phyloP scores from a whole-genome alignment of 2,888 invertebrate genomes.

The Tillus elongatus region DNA sequence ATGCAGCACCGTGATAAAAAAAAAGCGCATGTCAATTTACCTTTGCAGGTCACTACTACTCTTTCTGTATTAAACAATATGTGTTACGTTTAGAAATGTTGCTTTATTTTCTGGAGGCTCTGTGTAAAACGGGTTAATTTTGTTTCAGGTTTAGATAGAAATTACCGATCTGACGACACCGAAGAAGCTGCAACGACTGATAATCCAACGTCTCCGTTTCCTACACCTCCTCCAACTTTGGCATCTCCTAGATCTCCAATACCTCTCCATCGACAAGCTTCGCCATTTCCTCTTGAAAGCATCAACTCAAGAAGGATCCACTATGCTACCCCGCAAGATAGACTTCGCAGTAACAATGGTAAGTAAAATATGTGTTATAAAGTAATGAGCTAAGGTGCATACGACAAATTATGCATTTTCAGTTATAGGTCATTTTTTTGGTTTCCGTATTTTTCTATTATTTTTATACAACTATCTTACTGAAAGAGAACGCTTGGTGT shows the following conservation, averaged over 20 bases:
- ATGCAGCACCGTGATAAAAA: too few relatives aligned
- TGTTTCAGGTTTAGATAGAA: conserved; percentile 56
- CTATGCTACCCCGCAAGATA: conserved; percentile 43
- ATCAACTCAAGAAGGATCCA: conserved; percentile 52
- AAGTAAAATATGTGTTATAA: conserved; percentile 21
- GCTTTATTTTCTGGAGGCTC: too few relatives aligned
- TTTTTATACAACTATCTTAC: too few relatives aligned
- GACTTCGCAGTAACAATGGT: conserved; percentile 40
- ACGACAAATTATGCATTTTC: background rate
- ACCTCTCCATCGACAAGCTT: conserved; percentile 57
- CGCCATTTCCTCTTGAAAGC: conserved; percentile 61
- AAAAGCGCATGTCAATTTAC: too few relatives aligned
- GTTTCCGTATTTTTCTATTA: too few relatives aligned
- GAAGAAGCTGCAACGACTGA: conserved; percentile 50
- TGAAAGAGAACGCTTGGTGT: too few relatives aligned
- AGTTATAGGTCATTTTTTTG: background rate
- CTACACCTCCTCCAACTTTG: conserved; percentile 47
- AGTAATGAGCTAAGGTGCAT: too few relatives aligned
- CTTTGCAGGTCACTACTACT: too few relatives aligned
- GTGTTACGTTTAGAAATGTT: too few relatives aligned
- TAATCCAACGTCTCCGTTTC: conserved; percentile 48
- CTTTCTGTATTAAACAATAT: too few relatives aligned
- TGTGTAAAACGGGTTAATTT: too few relatives aligned
- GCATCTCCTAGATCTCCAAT: conserved; percentile 47
- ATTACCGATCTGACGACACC: conserved; percentile 67